Evolutionary conservation across 2,113 vertebrate genomes (phyloP).

Genomic region (Rhizomys pruinosus): DNA sequence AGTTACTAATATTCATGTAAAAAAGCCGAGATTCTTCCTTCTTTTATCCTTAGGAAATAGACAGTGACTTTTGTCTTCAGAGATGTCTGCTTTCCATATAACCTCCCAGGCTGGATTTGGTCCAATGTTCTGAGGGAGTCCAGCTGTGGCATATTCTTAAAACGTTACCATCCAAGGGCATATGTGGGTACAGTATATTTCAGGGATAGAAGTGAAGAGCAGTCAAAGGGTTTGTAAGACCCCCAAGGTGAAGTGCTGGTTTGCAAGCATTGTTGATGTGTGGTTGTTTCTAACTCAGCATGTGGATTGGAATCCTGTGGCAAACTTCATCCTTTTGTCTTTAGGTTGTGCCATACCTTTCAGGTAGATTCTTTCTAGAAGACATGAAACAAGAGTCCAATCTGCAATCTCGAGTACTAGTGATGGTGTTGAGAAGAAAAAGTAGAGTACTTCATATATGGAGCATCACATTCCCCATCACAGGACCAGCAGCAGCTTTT

Average conservation of each 20-base stretch:
- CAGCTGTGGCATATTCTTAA: not conserved
- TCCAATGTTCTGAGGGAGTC: not conserved
- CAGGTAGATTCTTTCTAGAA: slow-evolving; percentile 20
- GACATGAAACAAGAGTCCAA: not conserved
- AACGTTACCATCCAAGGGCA: not conserved
- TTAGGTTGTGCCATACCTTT: not conserved
- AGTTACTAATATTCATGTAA: not conserved
- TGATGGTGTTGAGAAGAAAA: not conserved
- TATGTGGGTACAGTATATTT: not conserved
- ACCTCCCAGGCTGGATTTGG: not conserved
- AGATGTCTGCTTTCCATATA: slow-evolving; percentile 32
- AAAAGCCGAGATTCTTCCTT: not conserved
- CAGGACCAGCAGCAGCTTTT: not conserved
- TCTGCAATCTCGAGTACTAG: not conserved
- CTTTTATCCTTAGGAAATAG: slow-evolving; percentile 39
- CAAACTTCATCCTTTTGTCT: slow-evolving; percentile 30
- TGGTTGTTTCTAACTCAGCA: not conserved
- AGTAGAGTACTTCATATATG: not conserved
- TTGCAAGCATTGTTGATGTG: not conserved
- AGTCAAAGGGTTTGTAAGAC: not conserved
- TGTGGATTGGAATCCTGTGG: not conserved
- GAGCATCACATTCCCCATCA: not conserved
- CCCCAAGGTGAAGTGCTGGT: not conserved
- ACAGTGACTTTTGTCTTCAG: slow-evolving; percentile 27
- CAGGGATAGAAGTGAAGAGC: not conserved